phyloP scores from a whole-genome alignment of 92 coral and sea anemone genomes.

The Actinostola sp. region DNA sequence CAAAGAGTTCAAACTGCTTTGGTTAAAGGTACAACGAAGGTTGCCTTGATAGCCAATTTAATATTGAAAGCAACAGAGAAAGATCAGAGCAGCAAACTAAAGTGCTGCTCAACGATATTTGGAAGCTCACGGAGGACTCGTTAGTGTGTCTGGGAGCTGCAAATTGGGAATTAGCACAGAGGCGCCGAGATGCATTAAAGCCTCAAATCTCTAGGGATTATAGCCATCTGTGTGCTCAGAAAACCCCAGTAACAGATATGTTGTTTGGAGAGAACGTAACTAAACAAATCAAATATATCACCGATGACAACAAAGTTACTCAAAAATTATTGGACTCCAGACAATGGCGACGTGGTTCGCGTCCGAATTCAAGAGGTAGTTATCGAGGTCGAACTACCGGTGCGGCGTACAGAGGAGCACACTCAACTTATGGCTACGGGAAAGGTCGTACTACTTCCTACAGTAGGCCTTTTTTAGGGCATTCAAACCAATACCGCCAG shows the following conservation, averaged over 20 bases:
- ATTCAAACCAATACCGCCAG: slow-evolving; percentile 12
- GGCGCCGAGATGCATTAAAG: slow-evolving; percentile 31
- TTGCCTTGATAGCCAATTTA: slow-evolving; percentile 45
- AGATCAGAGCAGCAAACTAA: slow-evolving; percentile 6
- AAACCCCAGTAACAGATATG: slow-evolving; percentile 28
- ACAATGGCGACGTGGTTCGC: slow-evolving; percentile 14
- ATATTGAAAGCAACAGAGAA: slow-evolving; percentile 17
- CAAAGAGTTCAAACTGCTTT: slow-evolving; percentile 50
- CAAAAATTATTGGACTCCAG: slow-evolving; percentile 14
- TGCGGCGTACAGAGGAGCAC: no score
- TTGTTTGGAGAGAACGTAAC: slow-evolving; percentile 38
- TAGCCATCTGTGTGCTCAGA: slow-evolving; percentile 25
- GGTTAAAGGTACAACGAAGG: slow-evolving; percentile 53
- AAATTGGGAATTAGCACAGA: slow-evolving; percentile 40
- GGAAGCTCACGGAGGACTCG: slow-evolving; percentile 42
- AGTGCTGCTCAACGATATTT: slow-evolving; percentile 35
- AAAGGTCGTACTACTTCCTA: slow-evolving; percentile 32
- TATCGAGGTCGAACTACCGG: slow-evolving; percentile 6
- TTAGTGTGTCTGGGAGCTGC: slow-evolving; percentile 40
- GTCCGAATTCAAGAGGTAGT: slow-evolving; percentile 4
- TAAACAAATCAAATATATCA: no score
- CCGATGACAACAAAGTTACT: slow-evolving; percentile 32
- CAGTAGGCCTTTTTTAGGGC: slow-evolving; percentile 41
- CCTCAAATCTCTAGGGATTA: slow-evolving; percentile 26
- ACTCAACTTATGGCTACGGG: no score